Evolutionary conservation across 2,888 invertebrate genomes (phyloP).

Genomic region (Acheta domesticus): DNA sequence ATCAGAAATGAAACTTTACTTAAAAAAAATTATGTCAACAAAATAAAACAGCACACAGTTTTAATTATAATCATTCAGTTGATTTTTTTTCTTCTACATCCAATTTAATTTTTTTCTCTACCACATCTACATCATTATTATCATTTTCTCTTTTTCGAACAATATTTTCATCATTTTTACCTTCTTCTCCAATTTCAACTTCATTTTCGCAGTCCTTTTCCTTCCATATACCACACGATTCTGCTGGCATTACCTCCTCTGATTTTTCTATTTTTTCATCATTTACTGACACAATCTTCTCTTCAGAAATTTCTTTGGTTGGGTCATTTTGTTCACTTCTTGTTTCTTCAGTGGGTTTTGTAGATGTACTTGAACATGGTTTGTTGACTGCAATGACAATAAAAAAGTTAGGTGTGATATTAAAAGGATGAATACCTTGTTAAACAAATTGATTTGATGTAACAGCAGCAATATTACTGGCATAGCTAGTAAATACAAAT

Average conservation of each 20-base stretch:
- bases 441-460: too few relatives aligned
- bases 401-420: too few relatives aligned
- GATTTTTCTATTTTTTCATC: neutral
- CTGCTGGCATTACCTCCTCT: neutral
- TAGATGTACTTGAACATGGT: too few relatives aligned
- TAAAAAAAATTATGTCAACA: too few relatives aligned
- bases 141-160: neutral
- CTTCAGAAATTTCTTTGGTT: neutral
- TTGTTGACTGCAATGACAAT: too few relatives aligned
- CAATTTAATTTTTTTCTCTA: conserved; percentile 24
- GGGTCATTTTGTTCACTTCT: conserved; percentile 12
- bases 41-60: conserved; percentile 41
- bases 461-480: too few relatives aligned
- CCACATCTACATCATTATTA: neutral
- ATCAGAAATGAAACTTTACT: too few relatives aligned
- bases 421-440: too few relatives aligned
- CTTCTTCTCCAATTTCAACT: neutral
- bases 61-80: conserved; percentile 9
- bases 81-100: conserved; percentile 19
- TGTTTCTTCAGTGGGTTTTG: neutral
- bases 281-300: neutral
- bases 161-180: neutral
- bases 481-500: too few relatives aligned
- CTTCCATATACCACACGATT: neutral
- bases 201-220: neutral